Percentiles rank a stretch among this genome's conserved stretches.
phyloP scores from a whole-genome alignment of 2,888 invertebrate genomes.

The Panzeria rudis region DNA sequence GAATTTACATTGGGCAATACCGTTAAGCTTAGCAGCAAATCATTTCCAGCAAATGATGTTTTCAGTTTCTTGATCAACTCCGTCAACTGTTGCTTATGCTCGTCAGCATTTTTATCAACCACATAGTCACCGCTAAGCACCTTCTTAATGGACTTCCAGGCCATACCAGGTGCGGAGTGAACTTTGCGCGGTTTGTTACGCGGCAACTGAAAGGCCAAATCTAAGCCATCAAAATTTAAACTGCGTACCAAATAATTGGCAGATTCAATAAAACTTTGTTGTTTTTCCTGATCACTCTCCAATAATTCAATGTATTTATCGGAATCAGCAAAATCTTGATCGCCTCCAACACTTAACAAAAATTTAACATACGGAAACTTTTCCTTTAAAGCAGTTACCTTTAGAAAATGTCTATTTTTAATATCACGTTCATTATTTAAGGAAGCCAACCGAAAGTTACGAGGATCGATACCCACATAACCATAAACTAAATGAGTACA shows the following conservation, averaged over 20 bases:
- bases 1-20: conserved; percentile 92
- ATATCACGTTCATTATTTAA: conserved; percentile 89
- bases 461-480: conserved; percentile 89
- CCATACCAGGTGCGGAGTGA: conserved; percentile 86
- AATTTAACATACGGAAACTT: conserved; percentile 89
- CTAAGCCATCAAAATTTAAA: conserved; percentile 93
- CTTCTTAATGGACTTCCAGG: conserved; percentile 91
- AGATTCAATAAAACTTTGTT: conserved; percentile 89
- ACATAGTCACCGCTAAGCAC: conserved; percentile 88
- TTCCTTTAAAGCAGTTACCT: conserved; percentile 88
- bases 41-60: conserved; percentile 87
- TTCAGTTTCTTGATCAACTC: conserved; percentile 89
- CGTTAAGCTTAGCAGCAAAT: conserved; percentile 87
- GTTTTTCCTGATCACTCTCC: conserved; percentile 88
- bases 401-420: conserved; percentile 88
- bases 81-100: conserved; percentile 91
- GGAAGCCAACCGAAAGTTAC: conserved; percentile 88
- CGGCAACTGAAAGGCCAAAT: conserved; percentile 93
- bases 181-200: conserved; percentile 91
- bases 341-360: conserved; percentile 90
- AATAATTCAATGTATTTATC: conserved; percentile 89
- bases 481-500: conserved; percentile 93
- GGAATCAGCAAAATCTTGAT: conserved; percentile 86
- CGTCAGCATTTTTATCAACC: conserved; percentile 89
- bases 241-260: conserved; percentile 88